Evolutionary conservation across 2,113 vertebrate species (phyloP), one percentile per base, ranked within the genome.

Genomic region (Silurus meridionalis): DNA sequence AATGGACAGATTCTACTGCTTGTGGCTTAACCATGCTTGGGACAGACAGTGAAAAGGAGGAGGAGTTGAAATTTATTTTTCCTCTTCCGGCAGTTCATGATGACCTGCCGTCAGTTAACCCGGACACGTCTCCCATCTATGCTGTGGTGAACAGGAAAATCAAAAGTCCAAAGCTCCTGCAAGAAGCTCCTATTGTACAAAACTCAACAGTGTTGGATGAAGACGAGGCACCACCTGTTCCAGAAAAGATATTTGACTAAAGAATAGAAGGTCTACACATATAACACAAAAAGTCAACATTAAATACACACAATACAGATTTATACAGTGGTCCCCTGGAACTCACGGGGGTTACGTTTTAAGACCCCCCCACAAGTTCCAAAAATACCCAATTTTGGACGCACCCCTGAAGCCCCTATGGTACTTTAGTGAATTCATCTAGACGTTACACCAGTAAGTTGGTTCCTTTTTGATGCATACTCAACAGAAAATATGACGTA

Each of bases 71-170:
- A 6, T 46, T 25, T 50, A 37, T 25, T 19, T 80, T 60, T 17
- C 57, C 66, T 57, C 85, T 60, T 6, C 71, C 52, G 82, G 15
- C 28, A 61, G 37, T 50, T 21, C 83, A 37, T 8, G 61, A 57
- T 28, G 81, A n/a, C 52, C 55, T 25, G 75, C 14, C 1, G 67
- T 80, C 75, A 52, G 67, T 67, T 15, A 9, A 17, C 23, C 25
- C 53, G n/a, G 48, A 72, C 25, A 28, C 5, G 21, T 67, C 63
- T 14, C 72, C n/a, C 17, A 4, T 87, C 21, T 90, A 91, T 28
- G 89, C 91, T n/a, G n/a, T 14, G 23, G 84, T 91, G 48, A 90
- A 87, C 88, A 71, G 55, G 88, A 85, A 83, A 78, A 88, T 55
- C 37, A 89, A 90, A 77, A 85, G 46, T 14, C 25, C n/a, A 2